Base-by-base conservation (phyloP, 1,140 invertebrate genomes). In the Cardiocondyla obscurior region DNA sequence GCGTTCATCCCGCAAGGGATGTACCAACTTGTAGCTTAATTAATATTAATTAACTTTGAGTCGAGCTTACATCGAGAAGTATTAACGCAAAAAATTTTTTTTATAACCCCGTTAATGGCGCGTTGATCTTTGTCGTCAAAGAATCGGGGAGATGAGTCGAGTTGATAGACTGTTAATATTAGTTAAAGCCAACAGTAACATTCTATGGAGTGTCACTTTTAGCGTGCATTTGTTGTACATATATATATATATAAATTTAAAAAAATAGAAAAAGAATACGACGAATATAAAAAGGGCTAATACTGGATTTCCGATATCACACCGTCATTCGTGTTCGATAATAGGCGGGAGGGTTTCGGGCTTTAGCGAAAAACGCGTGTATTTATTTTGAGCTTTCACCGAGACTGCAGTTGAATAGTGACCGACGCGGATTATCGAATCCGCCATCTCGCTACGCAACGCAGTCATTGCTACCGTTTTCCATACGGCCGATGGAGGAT, bases 311-410 rank as follows among this genome's bases (percentile, higher is more conserved):
- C 55, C n/a, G 46, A 79, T 74, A 62, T 69, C 74, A 55, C 57
- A 19, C 57, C 55, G 39, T 49, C 74, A 39, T 39, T 51, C 74
- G 62, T 51, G 33, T 64, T 12, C 33, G 46, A 67, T 79, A 79
- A 79, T 79, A 79, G 62, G 62, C 46, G 22, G 22, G 30, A 19
- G 39, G 55, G 44, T 39, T 42, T 49, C 33, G 33, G 33, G 74
- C 62, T 69, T 79, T 79, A 67, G 44, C 57, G 74, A 79, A 67
- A 79, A 79, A 79, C 74, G 62, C 25, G 74, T 70, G 77, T 88
- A 89, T 89, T 85, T 86, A 89, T 86, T 89, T 89, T 86, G 76
- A 74, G 87, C 88, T 89, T 89, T 81, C 67, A 60, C 57, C 39
- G 53, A 67, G 33, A 25, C 44, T 67, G 53, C 51, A 55, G 60